Evolutionary conservation across 2,797 vertebrate genomes (phyloP).

Genomic region (Garrulus glandarius): DNA sequence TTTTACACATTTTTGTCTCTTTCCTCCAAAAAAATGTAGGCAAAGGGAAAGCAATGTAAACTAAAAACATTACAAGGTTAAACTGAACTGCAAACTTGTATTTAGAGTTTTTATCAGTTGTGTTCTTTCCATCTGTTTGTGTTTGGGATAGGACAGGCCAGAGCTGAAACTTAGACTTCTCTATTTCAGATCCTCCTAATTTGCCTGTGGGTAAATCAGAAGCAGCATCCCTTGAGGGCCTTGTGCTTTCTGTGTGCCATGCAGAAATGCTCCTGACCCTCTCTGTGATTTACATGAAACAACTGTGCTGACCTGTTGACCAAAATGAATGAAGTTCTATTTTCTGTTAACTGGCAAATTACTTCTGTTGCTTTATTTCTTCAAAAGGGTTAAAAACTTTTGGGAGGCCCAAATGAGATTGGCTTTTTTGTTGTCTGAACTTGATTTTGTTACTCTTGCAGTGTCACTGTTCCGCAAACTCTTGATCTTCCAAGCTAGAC

Average conservation of each 20-base stretch:
- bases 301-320: background rate
- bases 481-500: background rate
- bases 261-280: background rate
- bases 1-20: background rate
- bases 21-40: background rate
- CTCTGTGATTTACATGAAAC: background rate
- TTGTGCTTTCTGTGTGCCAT: background rate
- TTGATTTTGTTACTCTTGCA: background rate
- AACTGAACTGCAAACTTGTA: background rate
- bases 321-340: background rate
- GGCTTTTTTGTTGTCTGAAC: background rate
- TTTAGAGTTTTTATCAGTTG: background rate
- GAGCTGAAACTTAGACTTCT: background rate
- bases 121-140: background rate
- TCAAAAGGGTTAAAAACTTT: background rate
- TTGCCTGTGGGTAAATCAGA: background rate
- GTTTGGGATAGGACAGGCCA: background rate
- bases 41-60: background rate
- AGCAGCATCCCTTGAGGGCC: background rate
- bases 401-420: background rate
- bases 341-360: background rate
- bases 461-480: background rate
- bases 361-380: background rate
- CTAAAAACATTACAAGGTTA: background rate
- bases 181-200: background rate